These are phyloP conservation scores for Agelaius tricolor DNA, from an alignment of 2,113 vertebrate species.

Conservation along the genomic window DNA sequence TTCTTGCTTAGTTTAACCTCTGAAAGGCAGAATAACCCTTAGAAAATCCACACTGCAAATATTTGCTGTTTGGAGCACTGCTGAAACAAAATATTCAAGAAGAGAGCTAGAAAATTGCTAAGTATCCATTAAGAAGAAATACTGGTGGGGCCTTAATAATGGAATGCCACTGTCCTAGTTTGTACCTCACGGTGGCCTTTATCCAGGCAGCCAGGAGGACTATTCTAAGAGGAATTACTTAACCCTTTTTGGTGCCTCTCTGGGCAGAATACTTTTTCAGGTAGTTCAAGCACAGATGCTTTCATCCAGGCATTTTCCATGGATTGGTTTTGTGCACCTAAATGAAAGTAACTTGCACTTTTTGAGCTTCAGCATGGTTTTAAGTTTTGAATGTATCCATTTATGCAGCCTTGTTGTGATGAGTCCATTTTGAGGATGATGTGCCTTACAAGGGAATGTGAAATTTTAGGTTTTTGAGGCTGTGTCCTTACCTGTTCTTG, in stretches of 20 bases:
- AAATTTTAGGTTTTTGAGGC: not conserved
- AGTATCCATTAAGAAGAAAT: not conserved
- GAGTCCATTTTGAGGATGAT: not conserved
- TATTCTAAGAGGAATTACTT: not conserved
- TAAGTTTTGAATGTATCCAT: not conserved
- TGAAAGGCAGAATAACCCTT: not conserved
- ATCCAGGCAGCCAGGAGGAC: not conserved
- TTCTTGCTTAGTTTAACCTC: not conserved
- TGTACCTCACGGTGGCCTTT: not conserved
- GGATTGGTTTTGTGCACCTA: not conserved
- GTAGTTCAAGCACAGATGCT: not conserved
- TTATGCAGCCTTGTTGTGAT: not conserved
- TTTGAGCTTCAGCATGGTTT: not conserved
- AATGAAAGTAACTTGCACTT: not conserved
- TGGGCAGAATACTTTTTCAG: not conserved
- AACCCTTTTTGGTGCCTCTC: not conserved
- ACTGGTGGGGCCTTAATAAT: not conserved
- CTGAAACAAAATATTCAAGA: not conserved
- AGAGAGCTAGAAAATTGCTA: not conserved
- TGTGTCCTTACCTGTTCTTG: not conserved
- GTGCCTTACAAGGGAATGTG: not conserved
- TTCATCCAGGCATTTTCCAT: not conserved
- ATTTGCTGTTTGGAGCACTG: not conserved
- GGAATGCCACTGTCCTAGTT: not conserved
- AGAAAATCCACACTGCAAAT: not conserved